These are phyloP conservation scores for Drosophila tristis DNA, from an alignment of 1,140 invertebrate genomes.

Conservation along the genomic window DNA sequence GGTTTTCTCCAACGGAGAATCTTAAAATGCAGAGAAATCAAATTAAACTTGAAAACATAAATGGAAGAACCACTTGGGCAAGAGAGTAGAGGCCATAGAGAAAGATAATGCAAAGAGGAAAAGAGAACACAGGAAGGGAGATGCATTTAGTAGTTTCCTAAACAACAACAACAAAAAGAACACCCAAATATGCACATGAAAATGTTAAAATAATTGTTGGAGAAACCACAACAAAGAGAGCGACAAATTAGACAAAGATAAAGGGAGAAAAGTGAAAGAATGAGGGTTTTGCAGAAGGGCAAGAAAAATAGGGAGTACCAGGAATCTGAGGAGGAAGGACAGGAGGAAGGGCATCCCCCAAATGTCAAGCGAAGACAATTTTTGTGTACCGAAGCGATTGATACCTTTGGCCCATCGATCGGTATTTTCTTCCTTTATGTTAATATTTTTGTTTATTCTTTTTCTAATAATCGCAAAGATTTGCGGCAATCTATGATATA, in stretches of 20 bases:
- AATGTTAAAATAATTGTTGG: constrained; percentile 71
- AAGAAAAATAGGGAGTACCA: no score
- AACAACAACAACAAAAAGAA: background rate
- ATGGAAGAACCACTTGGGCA: background rate
- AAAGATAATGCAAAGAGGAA: background rate
- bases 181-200: constrained; percentile 36
- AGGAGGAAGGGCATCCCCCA: background rate
- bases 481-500: no score
- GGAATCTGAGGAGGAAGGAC: no score
- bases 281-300: no score
- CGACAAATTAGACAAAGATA: constrained; percentile 52
- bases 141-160: constrained; percentile 14
- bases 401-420: no score
- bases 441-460: no score
- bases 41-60: constrained; percentile 29
- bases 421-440: no score
- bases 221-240: constrained; percentile 61
- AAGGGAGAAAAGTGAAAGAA: background rate
- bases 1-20: no score
- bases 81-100: background rate
- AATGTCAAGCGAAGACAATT: constrained; percentile 5
- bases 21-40: constrained; percentile 21
- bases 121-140: constrained; percentile 1
- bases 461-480: no score
- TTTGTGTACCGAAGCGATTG: no score